Percentiles rank a stretch among this genome's conserved stretches.
Conservation (phyloP, 2,797 vertebrate genomes). For the Ceryle rudis region DNA sequence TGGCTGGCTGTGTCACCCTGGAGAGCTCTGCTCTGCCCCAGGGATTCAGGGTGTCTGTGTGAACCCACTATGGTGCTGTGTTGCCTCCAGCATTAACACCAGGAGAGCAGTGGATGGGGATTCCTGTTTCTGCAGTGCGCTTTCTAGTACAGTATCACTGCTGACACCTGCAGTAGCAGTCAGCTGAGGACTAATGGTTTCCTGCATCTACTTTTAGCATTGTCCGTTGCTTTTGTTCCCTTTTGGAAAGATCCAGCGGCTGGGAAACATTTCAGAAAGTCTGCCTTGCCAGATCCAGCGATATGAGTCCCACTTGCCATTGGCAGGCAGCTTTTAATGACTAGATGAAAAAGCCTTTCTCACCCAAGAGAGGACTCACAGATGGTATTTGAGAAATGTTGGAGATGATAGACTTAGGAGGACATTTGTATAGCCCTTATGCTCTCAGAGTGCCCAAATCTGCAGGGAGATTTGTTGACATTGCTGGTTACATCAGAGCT, state of each 20-base stretch:
- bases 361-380: conserved; percentile 18
- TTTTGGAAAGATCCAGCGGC: conserved; percentile 35
- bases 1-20: rapidly evolving
- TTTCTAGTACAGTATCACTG: conserved; percentile 13
- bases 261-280: conserved; percentile 64
- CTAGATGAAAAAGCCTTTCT: conserved; percentile 31
- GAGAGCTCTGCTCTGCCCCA: background rate
- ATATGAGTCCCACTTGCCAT: background rate
- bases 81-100: background rate
- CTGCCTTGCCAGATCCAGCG: conserved; percentile 45
- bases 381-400: background rate
- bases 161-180: conserved; percentile 35
- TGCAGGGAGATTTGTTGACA: background rate
- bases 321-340: conserved; percentile 57
- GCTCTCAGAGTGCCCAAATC: background rate
- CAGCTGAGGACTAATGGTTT: conserved; percentile 12
- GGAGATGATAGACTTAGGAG: background rate
- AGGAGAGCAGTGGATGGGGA: background rate
- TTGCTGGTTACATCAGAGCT: conserved; percentile 44
- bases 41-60: background rate
- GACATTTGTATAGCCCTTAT: background rate
- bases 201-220: conserved; percentile 38
- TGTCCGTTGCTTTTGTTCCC: conserved; percentile 32
- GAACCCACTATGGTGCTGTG: rapidly evolving
- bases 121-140: background rate